Conservation (phyloP, 2,888 invertebrate genomes). For the Oeneis ivallda region DNA sequence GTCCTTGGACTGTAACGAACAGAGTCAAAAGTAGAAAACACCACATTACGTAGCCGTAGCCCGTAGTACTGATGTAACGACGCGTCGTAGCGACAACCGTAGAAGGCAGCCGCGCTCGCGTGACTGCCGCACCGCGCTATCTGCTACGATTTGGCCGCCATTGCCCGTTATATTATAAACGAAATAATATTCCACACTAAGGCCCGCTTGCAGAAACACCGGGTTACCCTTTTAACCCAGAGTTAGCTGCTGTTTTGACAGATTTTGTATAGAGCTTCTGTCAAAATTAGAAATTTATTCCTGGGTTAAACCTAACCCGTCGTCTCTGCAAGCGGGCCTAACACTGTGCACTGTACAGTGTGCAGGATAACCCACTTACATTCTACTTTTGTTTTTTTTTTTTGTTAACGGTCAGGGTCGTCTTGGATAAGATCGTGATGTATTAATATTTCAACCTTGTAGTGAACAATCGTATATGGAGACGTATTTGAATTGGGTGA, state of each 20-base stretch:
- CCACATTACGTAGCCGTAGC: constrained; percentile 67
- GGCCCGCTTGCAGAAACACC: too few species aligned
- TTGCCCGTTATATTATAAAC: constrained; percentile 70
- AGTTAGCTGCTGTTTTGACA: too few species aligned
- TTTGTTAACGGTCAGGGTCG: constrained; percentile 35
- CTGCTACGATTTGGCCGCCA: constrained; percentile 45
- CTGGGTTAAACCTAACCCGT: too few species aligned
- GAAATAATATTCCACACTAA: constrained; percentile 66
- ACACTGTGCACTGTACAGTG: constrained; percentile 58
- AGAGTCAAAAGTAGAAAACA: constrained; percentile 66
- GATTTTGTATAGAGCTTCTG: too few species aligned
- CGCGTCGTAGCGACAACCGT: constrained; percentile 58
- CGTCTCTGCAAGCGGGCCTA: too few species aligned
- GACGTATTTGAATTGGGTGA: not conserved
- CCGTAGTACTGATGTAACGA: constrained; percentile 58
- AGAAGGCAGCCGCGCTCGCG: constrained; percentile 62
- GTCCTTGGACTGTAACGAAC: constrained; percentile 73
- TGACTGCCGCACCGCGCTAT: constrained; percentile 68
- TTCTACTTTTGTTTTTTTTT: constrained; percentile 28
- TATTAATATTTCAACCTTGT: constrained; percentile 13
- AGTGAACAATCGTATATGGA: not conserved
- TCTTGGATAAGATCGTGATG: constrained; percentile 15
- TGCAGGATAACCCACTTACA: constrained; percentile 48
- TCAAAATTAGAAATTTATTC: too few species aligned
- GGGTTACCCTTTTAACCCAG: too few species aligned